Evolutionary conservation across 2,888 invertebrate genomes (phyloP).

Genomic region (Punctoribates punctum): DNA sequence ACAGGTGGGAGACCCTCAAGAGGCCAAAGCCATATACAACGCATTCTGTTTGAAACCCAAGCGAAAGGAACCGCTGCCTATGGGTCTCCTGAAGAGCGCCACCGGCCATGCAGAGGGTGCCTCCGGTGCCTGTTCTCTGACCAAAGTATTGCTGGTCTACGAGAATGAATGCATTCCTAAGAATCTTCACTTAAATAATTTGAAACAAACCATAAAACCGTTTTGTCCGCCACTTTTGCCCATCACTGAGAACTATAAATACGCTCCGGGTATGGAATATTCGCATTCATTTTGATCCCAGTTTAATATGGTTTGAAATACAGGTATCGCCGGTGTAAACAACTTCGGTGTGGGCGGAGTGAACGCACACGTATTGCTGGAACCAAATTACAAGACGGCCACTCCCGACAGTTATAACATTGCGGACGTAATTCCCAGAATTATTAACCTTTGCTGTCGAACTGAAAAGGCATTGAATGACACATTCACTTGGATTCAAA

Average conservation of each 20-base stretch:
- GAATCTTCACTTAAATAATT: conserved; percentile 57
- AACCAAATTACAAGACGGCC: conserved; percentile 26
- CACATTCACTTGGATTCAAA: conserved; percentile 30
- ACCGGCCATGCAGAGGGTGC: conserved; percentile 92
- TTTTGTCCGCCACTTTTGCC: conserved; percentile 17
- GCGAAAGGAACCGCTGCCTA: conserved; percentile 62
- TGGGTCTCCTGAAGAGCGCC: conserved; percentile 98
- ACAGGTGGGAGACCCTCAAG: conserved; percentile 57
- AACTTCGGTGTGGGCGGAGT: conserved; percentile 41
- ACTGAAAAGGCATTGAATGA: conserved; percentile 40
- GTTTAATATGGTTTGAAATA: not conserved
- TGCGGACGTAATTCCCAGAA: conserved; percentile 35
- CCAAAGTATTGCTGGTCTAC: conserved; percentile 56
- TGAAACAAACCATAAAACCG: conserved; percentile 56
- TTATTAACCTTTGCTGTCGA: conserved; percentile 38
- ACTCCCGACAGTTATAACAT: not conserved
- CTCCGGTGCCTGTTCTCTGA: conserved; percentile 42
- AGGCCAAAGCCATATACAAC: conserved; percentile 55
- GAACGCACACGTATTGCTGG: conserved; percentile 39
- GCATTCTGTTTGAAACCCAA: conserved; percentile 57
- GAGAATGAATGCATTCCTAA: conserved; percentile 56
- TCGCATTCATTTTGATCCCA: too few species aligned
- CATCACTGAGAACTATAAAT: conserved; percentile 25
- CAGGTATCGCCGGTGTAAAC: conserved; percentile 40
- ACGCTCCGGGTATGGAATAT: conserved; percentile 25